These are phyloP conservation scores for Puffinus mauretanicus DNA, from an alignment of 2,113 vertebrate genomes.

Conservation along the genomic window DNA sequence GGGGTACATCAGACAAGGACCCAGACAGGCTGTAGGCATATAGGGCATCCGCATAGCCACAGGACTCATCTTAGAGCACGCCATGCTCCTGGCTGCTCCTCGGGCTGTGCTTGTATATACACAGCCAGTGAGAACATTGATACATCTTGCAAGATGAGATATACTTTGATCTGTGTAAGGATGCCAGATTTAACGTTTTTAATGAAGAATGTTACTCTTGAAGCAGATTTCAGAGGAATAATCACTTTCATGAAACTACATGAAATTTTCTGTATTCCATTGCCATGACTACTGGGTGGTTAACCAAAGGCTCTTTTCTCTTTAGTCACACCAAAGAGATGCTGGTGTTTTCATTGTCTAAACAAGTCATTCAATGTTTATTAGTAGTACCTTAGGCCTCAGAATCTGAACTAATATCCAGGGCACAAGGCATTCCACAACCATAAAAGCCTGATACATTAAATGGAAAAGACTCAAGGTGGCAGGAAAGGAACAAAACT, in stretches of 20 bases:
- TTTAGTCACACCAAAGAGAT: not conserved
- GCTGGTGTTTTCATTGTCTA: not conserved
- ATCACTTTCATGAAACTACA: not conserved
- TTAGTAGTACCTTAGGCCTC: not conserved
- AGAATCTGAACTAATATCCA: not conserved
- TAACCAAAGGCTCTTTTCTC: not conserved
- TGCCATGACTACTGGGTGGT: not conserved
- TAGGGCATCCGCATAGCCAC: fast-evolving
- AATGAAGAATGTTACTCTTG: not conserved
- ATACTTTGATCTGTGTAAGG: not conserved
- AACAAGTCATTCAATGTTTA: not conserved
- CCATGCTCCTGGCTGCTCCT: not conserved
- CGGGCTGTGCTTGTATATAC: not conserved
- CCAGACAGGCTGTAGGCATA: not conserved
- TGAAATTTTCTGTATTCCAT: not conserved
- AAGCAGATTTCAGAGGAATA: not conserved
- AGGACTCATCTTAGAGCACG: not conserved
- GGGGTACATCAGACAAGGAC: not conserved
- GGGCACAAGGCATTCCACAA: not conserved
- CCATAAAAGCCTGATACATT: not conserved
- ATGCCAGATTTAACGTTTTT: not conserved
- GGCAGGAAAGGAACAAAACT: not conserved
- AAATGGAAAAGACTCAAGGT: not conserved
- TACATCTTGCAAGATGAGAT: not conserved
- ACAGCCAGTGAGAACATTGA: not conserved